Evolutionary conservation across 92 coral and sea anemone species (phyloP).

Genomic region (Parazoanthus atlanticus): DNA sequence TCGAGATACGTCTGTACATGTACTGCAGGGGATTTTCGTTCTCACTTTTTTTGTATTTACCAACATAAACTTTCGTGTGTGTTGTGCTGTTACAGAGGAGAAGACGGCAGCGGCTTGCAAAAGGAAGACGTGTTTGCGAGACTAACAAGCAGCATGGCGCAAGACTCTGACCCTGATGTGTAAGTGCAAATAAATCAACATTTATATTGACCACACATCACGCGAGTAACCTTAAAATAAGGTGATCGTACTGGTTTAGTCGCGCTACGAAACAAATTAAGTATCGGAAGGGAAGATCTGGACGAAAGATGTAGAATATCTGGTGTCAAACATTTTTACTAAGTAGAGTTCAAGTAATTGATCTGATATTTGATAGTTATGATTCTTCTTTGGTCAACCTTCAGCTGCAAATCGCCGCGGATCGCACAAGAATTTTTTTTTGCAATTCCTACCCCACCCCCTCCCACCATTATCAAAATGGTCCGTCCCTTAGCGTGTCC

Average conservation of each 20-base stretch:
- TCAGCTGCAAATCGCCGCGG: too few relatives aligned
- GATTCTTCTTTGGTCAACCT: too few relatives aligned
- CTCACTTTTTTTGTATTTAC: not conserved
- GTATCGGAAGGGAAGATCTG: not conserved
- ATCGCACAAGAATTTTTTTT: too few relatives aligned
- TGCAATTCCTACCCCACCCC: too few relatives aligned
- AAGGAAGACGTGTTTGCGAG: constrained; percentile 95
- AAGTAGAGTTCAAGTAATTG: not conserved
- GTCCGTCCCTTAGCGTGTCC: too few relatives aligned
- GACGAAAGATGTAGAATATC: not conserved
- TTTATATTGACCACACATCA: not conserved
- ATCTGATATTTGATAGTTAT: too few relatives aligned
- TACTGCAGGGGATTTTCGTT: not conserved
- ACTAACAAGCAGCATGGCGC: constrained; percentile 90
- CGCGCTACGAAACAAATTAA: not conserved
- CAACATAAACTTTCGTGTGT: not conserved
- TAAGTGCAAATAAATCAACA: constrained; percentile 47
- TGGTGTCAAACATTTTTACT: not conserved
- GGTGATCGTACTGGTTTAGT: not conserved
- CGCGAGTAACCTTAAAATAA: not conserved
- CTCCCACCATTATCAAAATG: too few relatives aligned
- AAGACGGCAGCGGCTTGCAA: constrained; percentile 56
- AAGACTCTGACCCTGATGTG: constrained; percentile 94
- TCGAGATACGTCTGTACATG: not conserved
- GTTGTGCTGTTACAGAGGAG: constrained; percentile 52